phyloP scores from a whole-genome alignment of 2,888 invertebrate species.

The Zygothrica quintamaculata region DNA sequence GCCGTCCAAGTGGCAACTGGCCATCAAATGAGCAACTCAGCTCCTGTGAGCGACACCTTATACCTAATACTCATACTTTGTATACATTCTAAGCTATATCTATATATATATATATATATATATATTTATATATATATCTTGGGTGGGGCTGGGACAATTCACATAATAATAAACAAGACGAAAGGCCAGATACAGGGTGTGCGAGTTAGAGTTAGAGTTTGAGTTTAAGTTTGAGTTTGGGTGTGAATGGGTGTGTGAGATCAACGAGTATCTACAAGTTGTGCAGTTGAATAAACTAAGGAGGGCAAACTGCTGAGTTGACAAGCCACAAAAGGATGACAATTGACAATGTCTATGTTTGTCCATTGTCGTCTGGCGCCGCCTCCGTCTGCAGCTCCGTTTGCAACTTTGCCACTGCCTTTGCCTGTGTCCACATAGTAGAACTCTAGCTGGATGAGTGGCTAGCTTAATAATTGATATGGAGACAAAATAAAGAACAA shows the following conservation, averaged over 20 bases:
- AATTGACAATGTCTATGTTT: conserved; percentile 74
- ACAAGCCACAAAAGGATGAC: conserved; percentile 75
- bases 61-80: conserved; percentile 16
- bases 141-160: conserved; percentile 39
- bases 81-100: not conserved
- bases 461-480: conserved; percentile 77
- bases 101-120: no score
- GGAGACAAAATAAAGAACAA: conserved; percentile 62
- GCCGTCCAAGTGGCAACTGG: conserved; percentile 58
- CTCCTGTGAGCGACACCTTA: conserved; percentile 76
- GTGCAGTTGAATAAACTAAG: conserved; percentile 76
- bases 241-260: conserved; percentile 4
- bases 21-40: conserved; percentile 71
- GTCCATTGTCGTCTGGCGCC: conserved; percentile 69
- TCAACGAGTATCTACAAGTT: conserved; percentile 65
- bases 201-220: not conserved
- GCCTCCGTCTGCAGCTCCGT: conserved; percentile 2
- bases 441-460: conserved; percentile 40
- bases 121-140: conserved; percentile 29
- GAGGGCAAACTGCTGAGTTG: conserved; percentile 50
- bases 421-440: not conserved
- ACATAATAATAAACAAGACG: conserved; percentile 77
- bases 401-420: not conserved
- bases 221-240: conserved; percentile 1
- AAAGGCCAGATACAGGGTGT: conserved; percentile 10